Conservation (phyloP, 2,113 vertebrate genomes). For the Hipposideros armiger region DNA sequence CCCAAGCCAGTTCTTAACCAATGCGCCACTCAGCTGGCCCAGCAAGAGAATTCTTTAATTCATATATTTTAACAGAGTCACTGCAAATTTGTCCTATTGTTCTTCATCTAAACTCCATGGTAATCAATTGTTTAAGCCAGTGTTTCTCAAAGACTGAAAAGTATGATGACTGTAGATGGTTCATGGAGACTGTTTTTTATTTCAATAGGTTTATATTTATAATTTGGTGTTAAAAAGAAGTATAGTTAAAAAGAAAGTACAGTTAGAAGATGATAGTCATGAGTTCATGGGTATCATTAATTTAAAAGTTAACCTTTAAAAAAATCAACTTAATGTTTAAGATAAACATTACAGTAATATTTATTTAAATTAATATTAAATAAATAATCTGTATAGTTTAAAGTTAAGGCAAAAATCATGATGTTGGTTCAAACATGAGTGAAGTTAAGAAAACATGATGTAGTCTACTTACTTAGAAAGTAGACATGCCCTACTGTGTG, state of each 20-base stretch:
- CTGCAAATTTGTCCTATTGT: not conserved
- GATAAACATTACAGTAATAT: not conserved
- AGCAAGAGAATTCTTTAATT: slow-evolving; percentile 50
- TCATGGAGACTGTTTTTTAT: not conserved
- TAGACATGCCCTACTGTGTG: not conserved
- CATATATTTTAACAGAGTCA: slow-evolving; percentile 46
- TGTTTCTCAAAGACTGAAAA: slow-evolving; percentile 25
- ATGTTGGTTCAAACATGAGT: slow-evolving; percentile 2
- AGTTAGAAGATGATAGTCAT: not conserved
- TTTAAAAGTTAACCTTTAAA: slow-evolving; percentile 9
- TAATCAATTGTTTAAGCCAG: not conserved
- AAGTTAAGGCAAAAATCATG: not conserved
- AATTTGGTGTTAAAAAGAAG: slow-evolving; percentile 36
- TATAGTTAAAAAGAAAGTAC: not conserved
- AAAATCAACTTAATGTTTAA: slow-evolving; percentile 23
- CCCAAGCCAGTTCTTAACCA: no score
- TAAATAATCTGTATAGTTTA: not conserved
- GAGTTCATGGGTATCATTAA: not conserved
- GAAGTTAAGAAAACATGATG: not conserved
- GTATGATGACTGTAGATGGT: slow-evolving; percentile 50
- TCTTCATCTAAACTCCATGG: slow-evolving; percentile 10
- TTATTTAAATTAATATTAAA: slow-evolving; percentile 40
- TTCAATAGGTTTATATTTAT: slow-evolving; percentile 38
- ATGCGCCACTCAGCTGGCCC: no score
- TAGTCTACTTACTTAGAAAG: slow-evolving; percentile 16